phyloP scores from a whole-genome alignment of 2,797 vertebrate genomes.

The Smutsia gigantea region DNA sequence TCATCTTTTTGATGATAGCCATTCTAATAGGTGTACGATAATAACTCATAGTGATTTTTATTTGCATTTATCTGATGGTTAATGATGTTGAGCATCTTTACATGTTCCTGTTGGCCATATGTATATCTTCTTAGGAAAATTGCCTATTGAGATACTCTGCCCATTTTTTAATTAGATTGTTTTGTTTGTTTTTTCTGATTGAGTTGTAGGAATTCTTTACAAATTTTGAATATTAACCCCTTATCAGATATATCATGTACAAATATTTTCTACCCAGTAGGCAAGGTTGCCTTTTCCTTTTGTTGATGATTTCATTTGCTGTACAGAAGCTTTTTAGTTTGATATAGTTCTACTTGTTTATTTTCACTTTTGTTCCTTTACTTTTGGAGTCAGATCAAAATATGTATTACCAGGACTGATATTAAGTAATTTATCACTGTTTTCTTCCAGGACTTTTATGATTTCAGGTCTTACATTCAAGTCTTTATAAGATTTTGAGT shows the following conservation, averaged over 20 bases:
- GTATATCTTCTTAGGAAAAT: not conserved
- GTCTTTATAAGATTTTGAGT: not conserved
- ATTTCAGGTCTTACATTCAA: not conserved
- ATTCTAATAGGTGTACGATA: not conserved
- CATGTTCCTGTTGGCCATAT: not conserved
- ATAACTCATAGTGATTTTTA: not conserved
- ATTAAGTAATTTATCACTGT: not conserved
- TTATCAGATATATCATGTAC: not conserved
- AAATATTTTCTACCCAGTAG: not conserved
- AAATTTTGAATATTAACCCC: not conserved
- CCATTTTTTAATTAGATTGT: not conserved
- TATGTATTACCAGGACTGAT: not conserved
- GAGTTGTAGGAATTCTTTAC: not conserved
- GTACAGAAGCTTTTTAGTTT: too few species aligned
- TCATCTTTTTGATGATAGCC: not conserved
- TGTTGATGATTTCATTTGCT: too few species aligned
- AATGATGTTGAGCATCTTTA: not conserved
- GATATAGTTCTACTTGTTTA: too few species aligned
- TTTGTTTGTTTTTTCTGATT: not conserved
- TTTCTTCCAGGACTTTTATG: not conserved
- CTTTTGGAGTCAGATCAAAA: not conserved
- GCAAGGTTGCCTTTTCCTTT: too few species aligned
- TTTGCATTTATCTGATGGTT: not conserved
- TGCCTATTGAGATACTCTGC: not conserved
- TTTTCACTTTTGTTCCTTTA: not conserved